These are phyloP conservation scores for Sphaerophoria taeniata DNA, from an alignment of 2,888 invertebrate species.

Conservation along the genomic window DNA sequence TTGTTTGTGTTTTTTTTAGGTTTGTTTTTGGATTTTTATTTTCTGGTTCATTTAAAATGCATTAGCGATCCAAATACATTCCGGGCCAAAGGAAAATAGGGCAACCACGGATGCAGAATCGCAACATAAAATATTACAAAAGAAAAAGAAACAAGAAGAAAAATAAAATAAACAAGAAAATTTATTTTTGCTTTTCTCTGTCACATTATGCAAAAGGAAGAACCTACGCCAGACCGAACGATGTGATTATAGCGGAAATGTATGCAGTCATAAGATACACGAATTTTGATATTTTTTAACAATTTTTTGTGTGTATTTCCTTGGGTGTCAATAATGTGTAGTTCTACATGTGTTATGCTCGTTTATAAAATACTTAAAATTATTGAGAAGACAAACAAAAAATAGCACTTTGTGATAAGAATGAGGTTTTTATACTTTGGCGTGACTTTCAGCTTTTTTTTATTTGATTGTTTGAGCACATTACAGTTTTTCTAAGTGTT, in stretches of 20 bases:
- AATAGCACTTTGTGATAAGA: too few relatives aligned
- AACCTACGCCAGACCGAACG: neutral
- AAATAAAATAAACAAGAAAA: neutral
- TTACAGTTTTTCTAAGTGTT: too few relatives aligned
- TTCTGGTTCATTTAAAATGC: conserved; percentile 73
- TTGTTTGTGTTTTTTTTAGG: conserved; percentile 13
- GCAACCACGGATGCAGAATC: conserved; percentile 43
- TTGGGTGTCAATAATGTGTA: neutral
- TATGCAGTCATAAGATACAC: conserved; percentile 32
- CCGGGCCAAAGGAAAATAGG: conserved; percentile 46
- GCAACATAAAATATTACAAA: conserved; percentile 1
- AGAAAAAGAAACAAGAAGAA: neutral
- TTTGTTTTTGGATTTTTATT: conserved; percentile 46
- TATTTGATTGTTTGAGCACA: too few relatives aligned
- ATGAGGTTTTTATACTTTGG: too few relatives aligned
- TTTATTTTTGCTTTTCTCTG: neutral
- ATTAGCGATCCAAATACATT: conserved; percentile 58
- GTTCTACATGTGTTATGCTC: too few relatives aligned
- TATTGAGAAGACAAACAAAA: too few relatives aligned
- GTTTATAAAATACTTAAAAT: too few relatives aligned
- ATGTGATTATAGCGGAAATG: conserved; percentile 20
- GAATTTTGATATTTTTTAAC: neutral
- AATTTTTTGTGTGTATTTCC: neutral
- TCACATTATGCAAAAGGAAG: conserved; percentile 20
- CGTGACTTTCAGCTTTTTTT: too few relatives aligned